Evolutionary conservation across 2,797 vertebrate species (phyloP).

Genomic region (Pterois miles): DNA sequence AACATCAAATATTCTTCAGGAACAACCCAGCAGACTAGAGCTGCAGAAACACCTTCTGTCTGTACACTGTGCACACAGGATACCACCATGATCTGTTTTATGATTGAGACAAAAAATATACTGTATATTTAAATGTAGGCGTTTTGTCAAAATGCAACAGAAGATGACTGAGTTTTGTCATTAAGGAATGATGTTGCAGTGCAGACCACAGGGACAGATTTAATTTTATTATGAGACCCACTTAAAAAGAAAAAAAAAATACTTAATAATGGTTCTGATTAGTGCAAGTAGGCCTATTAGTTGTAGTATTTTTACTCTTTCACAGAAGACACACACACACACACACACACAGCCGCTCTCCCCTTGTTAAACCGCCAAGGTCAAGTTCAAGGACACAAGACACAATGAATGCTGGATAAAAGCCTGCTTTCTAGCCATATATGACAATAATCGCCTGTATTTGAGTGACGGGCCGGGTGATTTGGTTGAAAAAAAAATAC

Average conservation of each 20-base stretch:
- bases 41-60: neutral
- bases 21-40: neutral
- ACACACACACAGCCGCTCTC: slow-evolving; percentile 12
- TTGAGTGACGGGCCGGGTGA: too few relatives aligned
- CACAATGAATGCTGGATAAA: slow-evolving; percentile 3
- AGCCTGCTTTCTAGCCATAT: neutral
- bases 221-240: neutral
- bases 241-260: neutral
- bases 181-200: neutral
- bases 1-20: neutral
- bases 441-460: neutral
- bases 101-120: too few relatives aligned
- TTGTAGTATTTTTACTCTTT: neutral
- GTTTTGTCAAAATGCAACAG: neutral
- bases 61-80: neutral
- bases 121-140: neutral
- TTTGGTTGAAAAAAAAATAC: neutral
- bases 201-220: neutral
- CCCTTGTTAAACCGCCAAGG: slow-evolving; percentile 44
- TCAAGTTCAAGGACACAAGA: slow-evolving; percentile 61
- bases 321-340: slow-evolving; percentile 1
- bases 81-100: neutral
- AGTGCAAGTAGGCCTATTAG: neutral
- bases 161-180: neutral
- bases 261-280: neutral